A percentile compares a stretch with the other conserved stretches of the same genome.
phyloP scores from a whole-genome alignment of 2,888 invertebrate genomes.

The Yponomeuta malinellus region DNA sequence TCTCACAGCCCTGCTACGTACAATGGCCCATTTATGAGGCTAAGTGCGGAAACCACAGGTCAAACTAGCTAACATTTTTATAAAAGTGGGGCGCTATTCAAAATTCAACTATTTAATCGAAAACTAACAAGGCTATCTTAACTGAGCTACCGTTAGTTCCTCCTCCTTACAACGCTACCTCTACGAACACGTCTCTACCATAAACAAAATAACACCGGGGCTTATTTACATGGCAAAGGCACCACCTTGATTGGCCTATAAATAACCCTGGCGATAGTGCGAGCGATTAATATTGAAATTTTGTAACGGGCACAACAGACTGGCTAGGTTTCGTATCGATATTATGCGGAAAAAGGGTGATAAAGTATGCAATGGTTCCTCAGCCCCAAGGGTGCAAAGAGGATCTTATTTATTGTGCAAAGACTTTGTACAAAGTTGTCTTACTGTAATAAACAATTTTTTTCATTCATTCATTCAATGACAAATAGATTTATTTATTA shows the following conservation, averaged over 20 bases:
- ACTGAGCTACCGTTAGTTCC: background rate
- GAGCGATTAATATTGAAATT: slow-evolving; percentile 7
- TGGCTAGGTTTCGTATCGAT: background rate
- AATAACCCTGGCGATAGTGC: slow-evolving; percentile 2
- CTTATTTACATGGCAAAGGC: slow-evolving; percentile 10
- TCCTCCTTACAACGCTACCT: background rate
- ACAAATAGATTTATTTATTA: no score
- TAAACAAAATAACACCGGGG: background rate
- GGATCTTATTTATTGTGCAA: no score
- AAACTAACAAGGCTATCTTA: background rate
- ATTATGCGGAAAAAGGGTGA: background rate
- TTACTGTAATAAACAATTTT: no score
- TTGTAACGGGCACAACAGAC: background rate
- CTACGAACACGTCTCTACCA: background rate
- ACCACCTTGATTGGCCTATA: slow-evolving; percentile 11
- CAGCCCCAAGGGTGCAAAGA: no score
- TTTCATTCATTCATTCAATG: no score
- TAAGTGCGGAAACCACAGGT: no score
- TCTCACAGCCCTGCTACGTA: no score
- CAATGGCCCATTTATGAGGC: no score
- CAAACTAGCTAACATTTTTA: no score
- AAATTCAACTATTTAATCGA: background rate
- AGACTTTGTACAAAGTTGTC: no score
- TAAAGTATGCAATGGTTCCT: no score
- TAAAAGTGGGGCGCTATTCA: no score